These are phyloP conservation scores for Andrena bucephala DNA, from an alignment of 2,888 invertebrate genomes.

Conservation along the genomic window DNA sequence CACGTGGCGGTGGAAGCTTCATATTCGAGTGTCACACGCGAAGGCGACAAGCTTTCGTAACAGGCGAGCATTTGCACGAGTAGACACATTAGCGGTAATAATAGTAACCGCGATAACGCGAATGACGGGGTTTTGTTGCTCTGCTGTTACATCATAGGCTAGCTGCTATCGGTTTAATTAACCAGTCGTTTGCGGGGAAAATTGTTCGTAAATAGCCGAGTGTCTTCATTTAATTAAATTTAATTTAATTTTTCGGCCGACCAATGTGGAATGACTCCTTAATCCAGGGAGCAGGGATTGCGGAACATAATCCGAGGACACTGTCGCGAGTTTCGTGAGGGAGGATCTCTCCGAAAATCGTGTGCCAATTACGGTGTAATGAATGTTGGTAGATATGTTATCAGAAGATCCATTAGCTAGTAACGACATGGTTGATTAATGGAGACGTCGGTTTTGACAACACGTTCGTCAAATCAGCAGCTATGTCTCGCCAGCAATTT, in stretches of 20 bases:
- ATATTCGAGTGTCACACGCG: too few species aligned
- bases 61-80: background rate
- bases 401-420: conserved; percentile 20
- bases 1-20: too few species aligned
- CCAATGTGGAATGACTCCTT: background rate
- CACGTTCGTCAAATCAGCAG: conserved; percentile 17
- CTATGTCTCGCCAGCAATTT: background rate
- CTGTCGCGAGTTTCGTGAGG: background rate
- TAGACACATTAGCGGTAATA: background rate
- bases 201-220: background rate
- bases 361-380: conserved; percentile 16
- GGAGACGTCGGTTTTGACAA: conserved; percentile 5
- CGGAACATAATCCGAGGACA: background rate
- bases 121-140: too few species aligned
- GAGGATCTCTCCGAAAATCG: conserved; percentile 2
- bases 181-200: background rate
- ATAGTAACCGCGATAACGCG: background rate
- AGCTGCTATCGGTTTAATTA: background rate
- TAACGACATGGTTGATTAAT: conserved; percentile 36
- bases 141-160: background rate
- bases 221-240: background rate
- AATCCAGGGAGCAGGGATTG: background rate
- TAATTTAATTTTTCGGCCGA: too few species aligned
- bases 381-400: conserved; percentile 4
- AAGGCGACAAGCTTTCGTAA: background rate